A percentile compares a stretch with the other conserved stretches of the same genome.
Evolutionary conservation across 2,113 vertebrate species (phyloP).

Genomic region (Psammodynastes pulverulentus): DNA sequence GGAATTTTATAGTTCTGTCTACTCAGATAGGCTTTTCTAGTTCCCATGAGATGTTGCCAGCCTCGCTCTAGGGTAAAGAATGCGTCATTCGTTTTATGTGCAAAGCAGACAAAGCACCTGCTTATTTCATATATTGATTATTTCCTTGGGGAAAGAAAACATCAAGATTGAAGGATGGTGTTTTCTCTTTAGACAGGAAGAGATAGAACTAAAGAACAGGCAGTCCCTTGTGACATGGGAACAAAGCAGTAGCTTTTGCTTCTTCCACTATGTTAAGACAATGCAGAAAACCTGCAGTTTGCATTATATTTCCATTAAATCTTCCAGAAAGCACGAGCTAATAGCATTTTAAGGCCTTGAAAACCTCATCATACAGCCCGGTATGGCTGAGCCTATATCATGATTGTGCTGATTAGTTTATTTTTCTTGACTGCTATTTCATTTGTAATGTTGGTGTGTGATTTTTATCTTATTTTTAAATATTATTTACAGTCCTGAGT

Average conservation of each 20-base stretch:
- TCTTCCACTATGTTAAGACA: neutral
- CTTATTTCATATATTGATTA: constrained; percentile 18
- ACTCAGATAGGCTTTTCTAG: neutral
- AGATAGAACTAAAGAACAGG: constrained; percentile 18
- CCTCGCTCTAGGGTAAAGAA: neutral
- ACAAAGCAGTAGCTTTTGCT: neutral
- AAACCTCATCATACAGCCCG: neutral
- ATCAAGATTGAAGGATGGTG: constrained; percentile 15
- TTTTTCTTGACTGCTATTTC: neutral
- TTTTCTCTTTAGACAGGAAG: constrained; percentile 16
- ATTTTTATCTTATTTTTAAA: neutral
- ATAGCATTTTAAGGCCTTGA: neutral
- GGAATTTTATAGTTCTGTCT: neutral
- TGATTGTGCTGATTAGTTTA: neutral
- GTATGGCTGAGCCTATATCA: neutral
- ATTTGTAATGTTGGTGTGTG: neutral
- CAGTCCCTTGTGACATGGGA: constrained; percentile 17
- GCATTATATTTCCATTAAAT: neutral
- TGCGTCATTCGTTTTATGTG: constrained; percentile 11
- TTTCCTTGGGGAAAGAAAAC: constrained; percentile 26
- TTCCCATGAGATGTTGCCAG: constrained; percentile 16
- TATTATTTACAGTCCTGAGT: neutral
- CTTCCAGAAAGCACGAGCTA: neutral
- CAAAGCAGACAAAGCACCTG: constrained; percentile 5
- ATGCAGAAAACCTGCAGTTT: neutral